These are phyloP conservation scores for Drosophila equinoxialis DNA, from an alignment of 1,140 invertebrate genomes.

Conservation along the genomic window DNA sequence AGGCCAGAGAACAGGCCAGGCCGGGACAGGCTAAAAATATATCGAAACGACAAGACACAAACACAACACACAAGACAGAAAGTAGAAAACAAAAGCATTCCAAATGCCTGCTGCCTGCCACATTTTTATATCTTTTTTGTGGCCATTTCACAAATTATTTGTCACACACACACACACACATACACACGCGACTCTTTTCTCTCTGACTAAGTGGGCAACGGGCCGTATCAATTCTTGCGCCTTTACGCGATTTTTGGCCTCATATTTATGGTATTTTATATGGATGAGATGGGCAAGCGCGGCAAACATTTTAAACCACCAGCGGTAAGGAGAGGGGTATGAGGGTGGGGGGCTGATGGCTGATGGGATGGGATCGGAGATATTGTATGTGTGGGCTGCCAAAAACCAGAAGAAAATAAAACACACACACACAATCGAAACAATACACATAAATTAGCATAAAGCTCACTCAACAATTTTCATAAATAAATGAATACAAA, in stretches of 20 bases:
- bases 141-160: conserved; percentile 78
- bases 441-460: conserved; percentile 73
- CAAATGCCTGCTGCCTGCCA: conserved; percentile 54
- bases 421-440: conserved; percentile 27
- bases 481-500: conserved; percentile 54
- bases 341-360: not conserved
- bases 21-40: conserved; percentile 43
- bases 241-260: conserved; percentile 58
- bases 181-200: not conserved
- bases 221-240: conserved; percentile 73
- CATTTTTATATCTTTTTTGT: conserved; percentile 66
- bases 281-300: conserved; percentile 41
- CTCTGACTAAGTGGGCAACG: conserved; percentile 70
- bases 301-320: not conserved
- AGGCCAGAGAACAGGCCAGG: conserved; percentile 33
- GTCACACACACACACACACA: conserved; percentile 61
- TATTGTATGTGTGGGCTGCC: conserved; percentile 38
- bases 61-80: conserved; percentile 15
- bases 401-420: conserved; percentile 18
- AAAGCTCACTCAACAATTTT: conserved; percentile 72
- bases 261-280: conserved; percentile 68
- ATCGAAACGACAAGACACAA: conserved; percentile 43
- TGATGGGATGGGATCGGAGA: too few relatives aligned
- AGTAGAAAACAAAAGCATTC: conserved; percentile 65
- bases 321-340: not conserved